These are phyloP conservation scores for Aptenodytes forsteri DNA, from an alignment of 2,113 vertebrate genomes.

Conservation along the genomic window DNA sequence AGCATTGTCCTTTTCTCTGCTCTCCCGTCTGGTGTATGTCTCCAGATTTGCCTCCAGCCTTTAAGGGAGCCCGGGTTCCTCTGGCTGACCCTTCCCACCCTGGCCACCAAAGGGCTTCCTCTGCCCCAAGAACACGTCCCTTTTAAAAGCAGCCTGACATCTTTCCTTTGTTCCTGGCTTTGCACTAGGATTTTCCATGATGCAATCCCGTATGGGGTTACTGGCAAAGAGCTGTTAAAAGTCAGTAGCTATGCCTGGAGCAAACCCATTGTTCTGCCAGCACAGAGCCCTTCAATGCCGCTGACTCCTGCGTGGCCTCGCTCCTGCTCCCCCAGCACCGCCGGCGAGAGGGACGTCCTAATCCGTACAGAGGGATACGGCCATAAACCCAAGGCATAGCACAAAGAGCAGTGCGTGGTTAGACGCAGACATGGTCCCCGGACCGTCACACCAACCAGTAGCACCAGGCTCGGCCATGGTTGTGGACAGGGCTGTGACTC, in stretches of 20 bases:
- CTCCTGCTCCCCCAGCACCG: background rate
- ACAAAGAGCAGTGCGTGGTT: background rate
- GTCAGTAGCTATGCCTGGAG: conserved; percentile 67
- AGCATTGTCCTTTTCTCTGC: background rate
- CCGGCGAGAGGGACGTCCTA: background rate
- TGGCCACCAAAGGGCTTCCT: conserved; percentile 43
- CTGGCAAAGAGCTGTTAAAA: conserved; percentile 65
- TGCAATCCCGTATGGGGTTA: conserved; percentile 59
- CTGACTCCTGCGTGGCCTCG: conserved; percentile 33
- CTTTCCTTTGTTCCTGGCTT: conserved; percentile 64
- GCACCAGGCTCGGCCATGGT: background rate
- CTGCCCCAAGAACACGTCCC: background rate
- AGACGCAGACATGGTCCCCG: background rate
- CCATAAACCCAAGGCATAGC: background rate
- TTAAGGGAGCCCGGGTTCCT: conserved; percentile 27
- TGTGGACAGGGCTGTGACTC: background rate
- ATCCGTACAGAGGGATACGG: background rate
- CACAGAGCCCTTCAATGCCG: conserved; percentile 21
- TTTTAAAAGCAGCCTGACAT: conserved; percentile 61
- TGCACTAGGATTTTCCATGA: conserved; percentile 70
- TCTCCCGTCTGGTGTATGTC: background rate
- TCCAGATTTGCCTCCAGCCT: background rate
- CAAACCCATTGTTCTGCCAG: conserved; percentile 66
- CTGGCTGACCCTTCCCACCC: conserved; percentile 11
- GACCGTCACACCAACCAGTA: background rate